Evolutionary conservation across 2,888 invertebrate genomes (phyloP), one percentile per base, ranked within the genome.

Genomic region (Eupithecia subumbrata): DNA sequence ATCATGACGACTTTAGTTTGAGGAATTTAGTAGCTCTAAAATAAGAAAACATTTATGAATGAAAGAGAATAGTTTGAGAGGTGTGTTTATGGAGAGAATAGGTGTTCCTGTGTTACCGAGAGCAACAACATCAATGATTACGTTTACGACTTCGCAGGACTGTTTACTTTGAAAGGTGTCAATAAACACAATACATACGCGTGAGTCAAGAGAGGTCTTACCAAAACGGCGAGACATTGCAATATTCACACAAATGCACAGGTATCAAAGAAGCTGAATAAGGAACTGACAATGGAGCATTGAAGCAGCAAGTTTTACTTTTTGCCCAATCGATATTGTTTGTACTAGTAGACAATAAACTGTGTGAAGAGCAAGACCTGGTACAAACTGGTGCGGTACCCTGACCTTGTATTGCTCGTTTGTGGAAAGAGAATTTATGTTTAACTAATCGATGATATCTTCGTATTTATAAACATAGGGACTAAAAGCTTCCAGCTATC

Each of bases 301-400:
- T 77, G 79, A 82, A 84, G 78, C 67, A 69, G 45, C 64, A 56
- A 69, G 75, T 76, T 79, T 77, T 75, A 78, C 77, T 85, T 83
- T 85, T 84, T 81, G 80, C 78, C 63, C 71, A 84, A 87, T 87
- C 86, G 83, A 87, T 87, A 81, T 74, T 56, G 81, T 81, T 85
- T 82, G 82, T 83, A 82, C 66, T 66, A 66, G 82, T 85, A 82
- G 80, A 87, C 86, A 85, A 86, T 88, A 87, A 87, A 87, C 84
- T 81, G 84, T 83, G 84, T 85, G 87, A 87, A 88, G 86, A 88
- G 86, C 84, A 89, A 87, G 85, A 86, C 89, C 92, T 93, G 94
- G 94, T 92, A 94, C 94, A 84, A 89, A 83, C 92, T 92, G 94
- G 94, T 92, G 94, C 94, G 88, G 88, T 89, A 90, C 90, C 87